Conservation (phyloP, 1,140 invertebrate genomes). For the Drosophila truncata region DNA sequence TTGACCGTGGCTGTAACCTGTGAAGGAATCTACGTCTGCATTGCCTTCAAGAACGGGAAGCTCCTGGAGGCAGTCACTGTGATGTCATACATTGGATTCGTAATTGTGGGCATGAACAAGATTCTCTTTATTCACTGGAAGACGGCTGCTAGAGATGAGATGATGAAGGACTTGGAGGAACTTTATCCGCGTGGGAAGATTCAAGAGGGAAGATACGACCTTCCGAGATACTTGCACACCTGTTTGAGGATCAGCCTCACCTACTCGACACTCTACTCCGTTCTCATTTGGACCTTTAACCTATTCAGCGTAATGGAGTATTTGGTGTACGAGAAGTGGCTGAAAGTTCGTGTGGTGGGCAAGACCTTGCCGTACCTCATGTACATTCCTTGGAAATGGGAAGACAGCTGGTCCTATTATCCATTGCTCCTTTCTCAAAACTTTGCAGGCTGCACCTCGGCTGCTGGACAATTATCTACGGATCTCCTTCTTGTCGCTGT, state of each 20-base stretch:
- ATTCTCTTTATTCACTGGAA: constrained; percentile 58
- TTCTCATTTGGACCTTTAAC: constrained; percentile 78
- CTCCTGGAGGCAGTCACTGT: constrained; percentile 62
- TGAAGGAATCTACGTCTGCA: constrained; percentile 47
- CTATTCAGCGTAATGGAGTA: constrained; percentile 57
- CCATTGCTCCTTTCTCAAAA: constrained; percentile 41
- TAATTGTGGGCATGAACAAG: constrained; percentile 56
- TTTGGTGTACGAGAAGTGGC: constrained; percentile 64
- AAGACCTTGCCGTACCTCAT: constrained; percentile 61
- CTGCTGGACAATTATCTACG: constrained; percentile 65
- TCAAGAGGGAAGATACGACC: constrained; percentile 33
- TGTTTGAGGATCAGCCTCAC: constrained; percentile 43
- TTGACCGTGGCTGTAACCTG: background rate
- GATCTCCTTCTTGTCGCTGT: constrained; percentile 67
- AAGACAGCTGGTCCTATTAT: constrained; percentile 63
- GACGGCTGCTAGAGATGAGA: constrained; percentile 25
- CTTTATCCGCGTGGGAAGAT: constrained; percentile 47
- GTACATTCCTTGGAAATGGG: constrained; percentile 65
- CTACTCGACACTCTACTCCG: constrained; percentile 56
- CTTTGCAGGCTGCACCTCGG: constrained; percentile 63
- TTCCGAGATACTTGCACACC: constrained; percentile 39
- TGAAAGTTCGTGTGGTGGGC: constrained; percentile 38
- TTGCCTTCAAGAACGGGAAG: constrained; percentile 25
- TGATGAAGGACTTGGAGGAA: constrained; percentile 46
- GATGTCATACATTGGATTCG: constrained; percentile 71